phyloP scores from a whole-genome alignment of 2,113 vertebrate genomes.

The Suncus etruscus region DNA sequence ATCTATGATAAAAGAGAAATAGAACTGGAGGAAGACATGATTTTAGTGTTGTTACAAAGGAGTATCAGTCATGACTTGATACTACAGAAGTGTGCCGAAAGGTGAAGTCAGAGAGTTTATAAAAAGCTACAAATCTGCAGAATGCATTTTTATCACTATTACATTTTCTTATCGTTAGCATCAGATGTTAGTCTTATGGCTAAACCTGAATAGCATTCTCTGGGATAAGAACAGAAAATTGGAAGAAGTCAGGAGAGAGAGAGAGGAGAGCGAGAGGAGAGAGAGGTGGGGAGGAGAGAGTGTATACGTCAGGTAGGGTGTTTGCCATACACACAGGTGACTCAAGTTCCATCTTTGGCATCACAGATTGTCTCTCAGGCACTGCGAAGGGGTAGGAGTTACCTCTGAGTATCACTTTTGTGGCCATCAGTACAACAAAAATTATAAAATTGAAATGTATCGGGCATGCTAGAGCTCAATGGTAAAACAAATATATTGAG shows the following conservation, averaged over 20 bases:
- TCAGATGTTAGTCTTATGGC: not conserved
- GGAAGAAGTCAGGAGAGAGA: not conserved
- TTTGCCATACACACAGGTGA: no score
- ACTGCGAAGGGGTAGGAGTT: no score
- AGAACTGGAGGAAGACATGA: not conserved
- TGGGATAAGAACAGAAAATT: slow-evolving; percentile 17
- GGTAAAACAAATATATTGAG: no score
- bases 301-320: no score
- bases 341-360: no score
- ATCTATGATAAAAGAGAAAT: slow-evolving; percentile 16
- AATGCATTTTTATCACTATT: slow-evolving; percentile 2
- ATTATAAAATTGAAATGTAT: no score
- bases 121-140: slow-evolving; percentile 5
- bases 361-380: no score
- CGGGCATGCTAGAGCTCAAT: no score
- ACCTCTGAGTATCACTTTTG: no score
- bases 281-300: no score
- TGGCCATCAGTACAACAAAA: no score
- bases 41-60: not conserved
- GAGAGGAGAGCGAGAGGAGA: no score
- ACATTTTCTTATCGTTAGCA: slow-evolving; percentile 22
- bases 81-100: not conserved
- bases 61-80: not conserved
- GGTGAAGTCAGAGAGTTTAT: not conserved
- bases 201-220: slow-evolving; percentile 9